Percentiles rank a stretch among this genome's conserved stretches.
phyloP scores from a whole-genome alignment of 2,113 vertebrate genomes.

The Willisornis vidua region DNA sequence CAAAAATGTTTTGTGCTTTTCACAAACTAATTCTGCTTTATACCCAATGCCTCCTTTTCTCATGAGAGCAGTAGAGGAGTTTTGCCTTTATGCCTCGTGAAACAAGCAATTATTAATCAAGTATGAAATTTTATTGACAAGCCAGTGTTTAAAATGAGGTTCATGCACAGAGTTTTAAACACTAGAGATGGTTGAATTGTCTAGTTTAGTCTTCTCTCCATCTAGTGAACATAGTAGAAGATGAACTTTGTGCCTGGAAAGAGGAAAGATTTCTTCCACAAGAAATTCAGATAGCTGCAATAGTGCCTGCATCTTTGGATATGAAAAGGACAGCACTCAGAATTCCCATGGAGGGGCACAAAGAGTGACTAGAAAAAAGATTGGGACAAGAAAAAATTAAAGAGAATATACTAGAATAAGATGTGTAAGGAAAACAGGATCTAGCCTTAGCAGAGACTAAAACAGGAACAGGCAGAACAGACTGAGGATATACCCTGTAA shows the following conservation, averaged over 20 bases:
- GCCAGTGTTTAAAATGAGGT: background rate
- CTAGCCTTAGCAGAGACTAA: background rate
- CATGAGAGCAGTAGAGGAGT: background rate
- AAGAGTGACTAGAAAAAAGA: background rate
- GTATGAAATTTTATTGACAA: conserved; percentile 2
- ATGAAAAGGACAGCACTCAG: background rate
- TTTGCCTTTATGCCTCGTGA: background rate
- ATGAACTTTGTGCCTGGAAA: background rate
- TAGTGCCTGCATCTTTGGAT: background rate
- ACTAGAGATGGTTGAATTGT: background rate
- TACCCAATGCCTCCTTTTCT: background rate
- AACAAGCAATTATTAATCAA: background rate
- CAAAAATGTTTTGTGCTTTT: background rate
- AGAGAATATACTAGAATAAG: background rate
- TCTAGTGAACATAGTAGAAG: background rate
- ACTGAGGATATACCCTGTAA: background rate
- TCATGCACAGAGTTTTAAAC: background rate
- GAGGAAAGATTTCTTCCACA: background rate
- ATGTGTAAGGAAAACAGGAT: background rate
- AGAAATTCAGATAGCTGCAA: background rate
- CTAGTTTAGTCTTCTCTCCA: background rate
- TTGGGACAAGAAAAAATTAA: fast-evolving
- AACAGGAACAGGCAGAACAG: background rate
- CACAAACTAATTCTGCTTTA: background rate
- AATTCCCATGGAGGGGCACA: background rate